phyloP scores from a whole-genome alignment of 2,797 vertebrate genomes.

The Cygnus olor region DNA sequence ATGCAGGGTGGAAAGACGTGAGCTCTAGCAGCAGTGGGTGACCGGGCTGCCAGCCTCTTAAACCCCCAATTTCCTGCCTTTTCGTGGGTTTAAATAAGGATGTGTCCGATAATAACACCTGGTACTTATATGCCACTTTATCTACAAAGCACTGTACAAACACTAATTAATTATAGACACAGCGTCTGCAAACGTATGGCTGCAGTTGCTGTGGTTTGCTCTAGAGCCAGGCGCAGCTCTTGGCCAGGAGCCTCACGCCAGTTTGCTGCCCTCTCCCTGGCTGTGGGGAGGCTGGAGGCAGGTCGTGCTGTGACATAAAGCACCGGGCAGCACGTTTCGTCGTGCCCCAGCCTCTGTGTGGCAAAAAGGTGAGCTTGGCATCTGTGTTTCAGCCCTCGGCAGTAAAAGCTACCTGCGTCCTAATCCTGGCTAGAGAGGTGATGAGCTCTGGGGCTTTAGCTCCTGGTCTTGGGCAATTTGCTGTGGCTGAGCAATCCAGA shows the following conservation, averaged over 20 bases:
- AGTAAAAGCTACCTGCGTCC: neutral
- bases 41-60: constrained; percentile 50
- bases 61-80: constrained; percentile 59
- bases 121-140: constrained; percentile 55
- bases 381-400: neutral
- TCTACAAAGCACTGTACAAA: constrained; percentile 59
- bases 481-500: neutral
- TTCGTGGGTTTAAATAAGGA: constrained; percentile 43
- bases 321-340: fast-evolving
- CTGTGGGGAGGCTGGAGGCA: neutral
- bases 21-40: neutral
- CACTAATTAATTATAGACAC: constrained; percentile 62
- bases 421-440: neutral
- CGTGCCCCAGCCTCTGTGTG: neutral
- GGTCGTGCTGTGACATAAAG: neutral
- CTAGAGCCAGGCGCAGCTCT: neutral
- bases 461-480: neutral
- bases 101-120: constrained; percentile 37
- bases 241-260: neutral
- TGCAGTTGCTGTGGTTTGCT: neutral
- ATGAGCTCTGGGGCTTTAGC: neutral
- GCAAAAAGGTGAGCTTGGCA: fast-evolving
- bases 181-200: neutral
- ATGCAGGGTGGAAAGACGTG: neutral
- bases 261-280: fast-evolving